Conservation (phyloP, 2,888 invertebrate genomes). For the Altica lythri region DNA sequence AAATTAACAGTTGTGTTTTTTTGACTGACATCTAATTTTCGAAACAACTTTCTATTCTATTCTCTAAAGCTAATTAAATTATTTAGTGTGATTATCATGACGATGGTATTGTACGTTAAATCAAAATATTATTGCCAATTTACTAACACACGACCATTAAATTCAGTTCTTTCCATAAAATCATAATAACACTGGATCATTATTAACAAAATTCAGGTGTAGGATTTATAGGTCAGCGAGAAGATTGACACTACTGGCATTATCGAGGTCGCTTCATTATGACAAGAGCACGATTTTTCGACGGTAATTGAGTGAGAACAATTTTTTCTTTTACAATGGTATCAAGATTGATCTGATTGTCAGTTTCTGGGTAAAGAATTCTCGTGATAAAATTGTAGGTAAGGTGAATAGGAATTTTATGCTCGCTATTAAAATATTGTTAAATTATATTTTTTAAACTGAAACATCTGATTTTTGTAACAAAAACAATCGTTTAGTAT, state of each 20-base stretch:
- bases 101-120: too few relatives aligned
- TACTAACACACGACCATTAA: background rate
- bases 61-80: too few relatives aligned
- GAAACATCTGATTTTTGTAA: too few relatives aligned
- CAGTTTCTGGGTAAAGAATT: conserved; percentile 28
- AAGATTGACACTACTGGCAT: conserved; percentile 27
- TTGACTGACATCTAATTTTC: too few relatives aligned
- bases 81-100: too few relatives aligned
- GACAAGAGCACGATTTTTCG: conserved; percentile 33
- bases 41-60: too few relatives aligned
- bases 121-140: too few relatives aligned
- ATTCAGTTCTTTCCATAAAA: background rate
- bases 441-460: too few relatives aligned
- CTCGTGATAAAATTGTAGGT: conserved; percentile 27
- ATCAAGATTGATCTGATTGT: conserved; percentile 26
- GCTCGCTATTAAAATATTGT: too few relatives aligned
- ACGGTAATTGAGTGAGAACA: conserved; percentile 31
- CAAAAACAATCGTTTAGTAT: too few relatives aligned
- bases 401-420: conserved; percentile 23
- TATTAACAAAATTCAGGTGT: conserved; percentile 14
- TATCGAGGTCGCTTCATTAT: conserved; percentile 36
- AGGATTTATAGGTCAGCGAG: conserved; percentile 13
- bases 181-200: conserved; percentile 4
- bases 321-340: conserved; percentile 23
- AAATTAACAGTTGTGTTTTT: too few relatives aligned